Evolutionary conservation across 1,140 invertebrate species (phyloP).

Genomic region (Araneus ventricosus): DNA sequence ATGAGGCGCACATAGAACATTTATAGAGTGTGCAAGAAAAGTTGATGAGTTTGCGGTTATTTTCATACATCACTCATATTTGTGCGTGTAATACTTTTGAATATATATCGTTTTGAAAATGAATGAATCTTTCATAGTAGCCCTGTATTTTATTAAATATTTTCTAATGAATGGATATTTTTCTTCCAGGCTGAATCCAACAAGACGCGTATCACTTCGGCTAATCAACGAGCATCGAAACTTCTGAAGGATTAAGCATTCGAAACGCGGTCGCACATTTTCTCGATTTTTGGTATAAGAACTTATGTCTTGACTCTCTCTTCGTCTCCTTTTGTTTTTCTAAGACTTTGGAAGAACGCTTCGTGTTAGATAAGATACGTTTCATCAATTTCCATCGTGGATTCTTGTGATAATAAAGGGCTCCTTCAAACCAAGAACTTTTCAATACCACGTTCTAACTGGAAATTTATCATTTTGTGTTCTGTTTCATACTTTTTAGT

Average conservation of each 20-base stretch:
- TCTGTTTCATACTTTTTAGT: no score
- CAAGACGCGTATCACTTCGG: conserved; percentile 82
- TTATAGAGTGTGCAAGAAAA: no score
- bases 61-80: no score
- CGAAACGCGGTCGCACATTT: conserved; percentile 64
- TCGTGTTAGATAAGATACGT: neutral
- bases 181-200: conserved; percentile 83
- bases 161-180: neutral
- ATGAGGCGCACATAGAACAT: no score
- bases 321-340: neutral
- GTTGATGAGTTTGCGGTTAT: no score
- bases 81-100: no score
- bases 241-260: conserved; percentile 80
- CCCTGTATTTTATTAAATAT: no score
- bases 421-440: neutral
- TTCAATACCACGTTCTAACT: no score
- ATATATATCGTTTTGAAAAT: no score
- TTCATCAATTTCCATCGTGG: neutral
- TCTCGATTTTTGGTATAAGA: neutral
- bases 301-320: neutral
- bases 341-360: neutral
- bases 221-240: conserved; percentile 84
- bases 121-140: no score
- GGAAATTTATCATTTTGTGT: no score
- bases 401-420: neutral